Evolutionary conservation across 2,888 invertebrate species (phyloP), one percentile per base, ranked within the genome.

Genomic region (Rugalucina vietnamica): DNA sequence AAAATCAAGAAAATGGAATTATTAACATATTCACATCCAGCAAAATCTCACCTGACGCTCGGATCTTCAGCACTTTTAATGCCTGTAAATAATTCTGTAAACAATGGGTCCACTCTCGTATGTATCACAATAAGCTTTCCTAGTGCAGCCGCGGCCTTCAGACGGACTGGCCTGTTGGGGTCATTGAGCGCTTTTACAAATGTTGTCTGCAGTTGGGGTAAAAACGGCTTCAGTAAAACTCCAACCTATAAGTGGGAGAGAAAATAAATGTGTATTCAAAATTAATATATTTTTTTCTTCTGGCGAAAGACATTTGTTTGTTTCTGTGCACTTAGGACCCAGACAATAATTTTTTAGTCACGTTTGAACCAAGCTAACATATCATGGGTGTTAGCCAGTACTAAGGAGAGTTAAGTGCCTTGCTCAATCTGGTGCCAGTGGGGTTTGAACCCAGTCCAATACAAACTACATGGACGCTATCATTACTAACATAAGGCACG

Each of bases 121-220:
- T 99, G 99, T 90, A 99, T 99, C 34, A 97, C 96, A 86, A 98
- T 98, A 18, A 99, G 96, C 94, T 98, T 97, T 88, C 98, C 97
- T 34, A 99, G 96, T 76, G 99, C 99, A 24, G 92, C 90, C 0
- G 95, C 98, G 12, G 99, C 98, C 95, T 97, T 97, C 90, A 99
- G 96, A 84, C 99, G 96, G 27, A 99, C 99, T 87, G 96, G 96
- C 81, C 98, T 96, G 95, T 97, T 97, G 36, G 97, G 96, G 95
- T 99, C 99, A 94, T 97, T 97, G 79, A 99, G 96, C 3, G 99
- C 98, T 95, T 99, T 99, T 76, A 99, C 96, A 96, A 99, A 99
- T 27, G 99, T 99, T 1, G 99, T 99, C 96, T 99, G 99, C 54
- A 99, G 96, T 95, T 99, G 99, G 1, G 99, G 99, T 92, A 99